phyloP scores from a whole-genome alignment of 2,888 invertebrate species.

The Acanthosepion lycidas region DNA sequence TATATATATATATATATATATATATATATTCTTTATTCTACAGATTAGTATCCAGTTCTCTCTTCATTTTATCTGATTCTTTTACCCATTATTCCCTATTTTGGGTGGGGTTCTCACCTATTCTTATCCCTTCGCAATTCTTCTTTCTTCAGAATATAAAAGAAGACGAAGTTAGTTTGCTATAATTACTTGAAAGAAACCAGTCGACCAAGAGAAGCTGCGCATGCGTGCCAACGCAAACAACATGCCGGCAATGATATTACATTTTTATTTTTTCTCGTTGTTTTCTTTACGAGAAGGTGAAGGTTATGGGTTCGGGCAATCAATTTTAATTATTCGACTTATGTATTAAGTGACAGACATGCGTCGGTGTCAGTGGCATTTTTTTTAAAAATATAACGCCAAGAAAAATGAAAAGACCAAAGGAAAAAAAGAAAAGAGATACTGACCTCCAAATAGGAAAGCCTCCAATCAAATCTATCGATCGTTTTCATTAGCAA shows the following conservation, averaged over 20 bases:
- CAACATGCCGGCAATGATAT: not conserved
- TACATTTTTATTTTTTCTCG: not conserved
- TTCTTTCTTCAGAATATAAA: not conserved
- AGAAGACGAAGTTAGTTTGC: not conserved
- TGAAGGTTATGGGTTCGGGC: slow-evolving; percentile 21
- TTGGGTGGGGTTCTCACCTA: no score
- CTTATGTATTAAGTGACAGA: not conserved
- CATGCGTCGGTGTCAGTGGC: not conserved
- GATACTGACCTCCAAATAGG: not conserved
- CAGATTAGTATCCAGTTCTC: no score
- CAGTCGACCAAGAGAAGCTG: not conserved
- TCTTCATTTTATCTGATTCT: no score
- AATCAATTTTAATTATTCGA: slow-evolving; percentile 9
- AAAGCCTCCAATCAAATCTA: not conserved
- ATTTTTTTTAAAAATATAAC: not conserved
- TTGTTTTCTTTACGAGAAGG: not conserved
- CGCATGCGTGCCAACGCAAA: not conserved
- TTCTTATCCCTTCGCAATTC: no score
- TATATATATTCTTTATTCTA: no score
- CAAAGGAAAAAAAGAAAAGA: no score
- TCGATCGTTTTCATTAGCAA: not conserved
- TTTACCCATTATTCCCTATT: no score
- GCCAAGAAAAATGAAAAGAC: not conserved
- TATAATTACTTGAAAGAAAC: not conserved
- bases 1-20: no score